phyloP scores from a whole-genome alignment of 2,113 vertebrate genomes.

The Callaeas wilsoni region DNA sequence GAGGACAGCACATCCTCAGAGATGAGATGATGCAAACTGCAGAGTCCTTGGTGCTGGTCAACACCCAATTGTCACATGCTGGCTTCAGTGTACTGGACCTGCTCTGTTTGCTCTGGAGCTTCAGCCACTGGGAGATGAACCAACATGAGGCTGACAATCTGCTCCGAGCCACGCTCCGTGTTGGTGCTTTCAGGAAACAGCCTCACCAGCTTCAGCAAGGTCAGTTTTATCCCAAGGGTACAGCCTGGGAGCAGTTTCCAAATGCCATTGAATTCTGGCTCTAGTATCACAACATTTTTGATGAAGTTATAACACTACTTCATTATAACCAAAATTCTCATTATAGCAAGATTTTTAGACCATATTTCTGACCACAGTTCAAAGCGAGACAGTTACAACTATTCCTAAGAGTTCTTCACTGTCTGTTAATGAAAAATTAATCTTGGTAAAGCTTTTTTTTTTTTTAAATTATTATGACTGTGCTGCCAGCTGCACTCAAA shows the following conservation, averaged over 20 bases:
- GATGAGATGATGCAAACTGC: background rate
- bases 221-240: background rate
- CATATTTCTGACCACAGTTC: background rate
- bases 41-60: background rate
- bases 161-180: fast-evolving
- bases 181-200: background rate
- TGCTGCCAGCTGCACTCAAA: background rate
- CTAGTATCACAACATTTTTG: background rate
- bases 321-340: background rate
- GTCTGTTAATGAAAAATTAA: background rate
- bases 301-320: background rate
- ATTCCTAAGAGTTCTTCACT: background rate
- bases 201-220: background rate
- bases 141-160: background rate
- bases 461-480: background rate
- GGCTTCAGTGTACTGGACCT: background rate
- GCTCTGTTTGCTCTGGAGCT: background rate
- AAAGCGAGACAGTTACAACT: background rate
- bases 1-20: background rate
- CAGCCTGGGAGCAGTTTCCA: background rate
- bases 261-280: background rate
- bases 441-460: background rate
- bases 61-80: too few species aligned
- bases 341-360: background rate
- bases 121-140: fast-evolving